Evolutionary conservation across 1,140 invertebrate genomes (phyloP), one percentile per base, ranked within the genome.

Genomic region (Geopemphigus sp.): DNA sequence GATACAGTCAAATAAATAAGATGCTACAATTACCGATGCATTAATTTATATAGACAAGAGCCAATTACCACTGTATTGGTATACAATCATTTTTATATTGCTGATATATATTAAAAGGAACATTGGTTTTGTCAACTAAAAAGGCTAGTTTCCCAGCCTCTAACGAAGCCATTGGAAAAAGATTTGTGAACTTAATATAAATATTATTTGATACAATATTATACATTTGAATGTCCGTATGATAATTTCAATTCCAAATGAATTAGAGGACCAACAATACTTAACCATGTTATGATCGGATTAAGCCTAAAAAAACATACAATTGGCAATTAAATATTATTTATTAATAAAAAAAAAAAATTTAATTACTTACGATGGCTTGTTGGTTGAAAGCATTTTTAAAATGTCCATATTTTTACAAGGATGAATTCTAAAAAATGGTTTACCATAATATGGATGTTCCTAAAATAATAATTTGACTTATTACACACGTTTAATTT

Each of bases 341-440:
- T 50, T 50, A 12, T 14, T 50, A 12, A 50, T 11, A 50, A 14
- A 12, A 50, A 12, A 1, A 50, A 50, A 50, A 8, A 50, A 45
- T 11, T 5, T 45, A 45, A 59, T 57, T 59, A 59, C 15, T 57
- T 57, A 24, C 26, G 10, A 19, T 61, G 6, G 26, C 26, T 45
- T 14, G 14, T 39, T 45, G 39, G 22, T 0, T 59, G 57, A 39
- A 64, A 74, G 59, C 53, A 19, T 24, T 12, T 78, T 22, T 15
- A 78, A 45, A 26, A 78, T 61, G 19, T 78, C 19, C 5, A 57
- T 63, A 29, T 19, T 63, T 22, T 78, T 22, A 29, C 74, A 78
- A 61, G 74, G 74, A 47, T 78, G 74, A 26, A 78, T 15, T 47
- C 54, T 63, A 26, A 61, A 78, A 53, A 63, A 78, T n/a, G 74